Evolutionary conservation across 2,113 vertebrate genomes (phyloP), one percentile per base, ranked within the genome.

Genomic region (Tachysurus vachellii): DNA sequence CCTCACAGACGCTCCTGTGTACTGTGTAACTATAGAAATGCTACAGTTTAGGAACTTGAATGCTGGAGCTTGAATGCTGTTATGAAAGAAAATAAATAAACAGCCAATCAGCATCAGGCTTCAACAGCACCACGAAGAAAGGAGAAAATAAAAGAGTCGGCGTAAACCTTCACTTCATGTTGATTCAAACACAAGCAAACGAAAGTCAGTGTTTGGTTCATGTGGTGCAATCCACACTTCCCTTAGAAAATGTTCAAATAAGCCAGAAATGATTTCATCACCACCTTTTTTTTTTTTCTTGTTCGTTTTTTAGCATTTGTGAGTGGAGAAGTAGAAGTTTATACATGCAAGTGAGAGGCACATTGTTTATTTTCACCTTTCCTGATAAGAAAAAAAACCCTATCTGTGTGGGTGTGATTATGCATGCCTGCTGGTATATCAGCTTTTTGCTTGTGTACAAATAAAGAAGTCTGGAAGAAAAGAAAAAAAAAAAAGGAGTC

Each of bases 351-450:
- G 64, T 80, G 19, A 4, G 26, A 86, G 75, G 50, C 44, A 5
- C 53, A 23, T 47, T 73, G 54, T 62, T 79, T 87, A 80, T 86
- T 86, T 86, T 70, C 85, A 68, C 75, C 77, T 81, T 86, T 56
- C 23, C 77, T 47, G 62, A 70, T 62, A 84, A 71, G 21, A 61
- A 83, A 75, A 86, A 82, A 68, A 82, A 61, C 36, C 36, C 36
- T 81, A 62, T 42, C n/a, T 26, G 47, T 75, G 83, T 77, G 53
- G 71, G 80, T 86, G 84, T 80, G 64, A 85, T 88, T 86, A 83
- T 80, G 73, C 73, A 83, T 88, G 75, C 82, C 80, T 89, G 84
- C 73, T 88, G 84, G 71, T 87, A 61, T 62, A 84, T 86, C 84
- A 68, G 57, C 87, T 59, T 56, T 59, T 79, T 71, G 36, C 81